Evolutionary conservation across 1,140 invertebrate genomes (phyloP), one percentile per base, ranked within the genome.

Genomic region (Panagrolaimus sp.): DNA sequence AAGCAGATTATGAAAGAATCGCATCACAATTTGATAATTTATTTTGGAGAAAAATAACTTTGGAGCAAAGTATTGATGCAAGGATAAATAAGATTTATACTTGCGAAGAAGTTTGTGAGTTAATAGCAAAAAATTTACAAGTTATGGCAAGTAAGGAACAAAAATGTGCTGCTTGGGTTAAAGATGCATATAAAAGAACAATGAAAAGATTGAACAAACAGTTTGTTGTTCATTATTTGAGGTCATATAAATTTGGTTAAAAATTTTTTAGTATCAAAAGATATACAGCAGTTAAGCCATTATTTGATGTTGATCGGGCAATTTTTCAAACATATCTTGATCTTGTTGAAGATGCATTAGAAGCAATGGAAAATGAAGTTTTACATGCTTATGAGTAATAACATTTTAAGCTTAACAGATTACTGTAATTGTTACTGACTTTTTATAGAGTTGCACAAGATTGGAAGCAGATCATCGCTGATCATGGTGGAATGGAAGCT

Each of bases 31-130:
- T 26, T 28, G 28, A 58, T 58, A 21, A 58, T 17, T 58, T 58
- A 12, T 12, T 28, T 12, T 58, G 52, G 52, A 21, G 52, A 21
- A 58, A 58, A 28, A 21, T 26, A 5, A 58, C 52, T 12, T 26
- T 58, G 52, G 52, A 58, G n/a, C 32, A 14, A 58, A 58, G 52
- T 58, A n/a, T 58, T 28, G 52, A 21, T 58, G 28, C n/a, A 21
- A 26, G 4, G 17, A 58, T 58, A 17, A 14, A 38, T 38, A 38
- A 38, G 7, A 38, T 38, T 38, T 38, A 38, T 38, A 21, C 52
- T 21, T 21, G 52, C 12, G 14, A 28, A 58, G 52, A 58, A 58
- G 52, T 58, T 38, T 38, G 32, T 38, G 32, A 38, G 32, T 7
- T 38, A 4, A 38, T 38, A 38, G 32, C 32, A 7, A 38, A 38